These are phyloP conservation scores for Aphaenogaster floridana DNA, from an alignment of 1,140 invertebrate genomes.

Conservation along the genomic window DNA sequence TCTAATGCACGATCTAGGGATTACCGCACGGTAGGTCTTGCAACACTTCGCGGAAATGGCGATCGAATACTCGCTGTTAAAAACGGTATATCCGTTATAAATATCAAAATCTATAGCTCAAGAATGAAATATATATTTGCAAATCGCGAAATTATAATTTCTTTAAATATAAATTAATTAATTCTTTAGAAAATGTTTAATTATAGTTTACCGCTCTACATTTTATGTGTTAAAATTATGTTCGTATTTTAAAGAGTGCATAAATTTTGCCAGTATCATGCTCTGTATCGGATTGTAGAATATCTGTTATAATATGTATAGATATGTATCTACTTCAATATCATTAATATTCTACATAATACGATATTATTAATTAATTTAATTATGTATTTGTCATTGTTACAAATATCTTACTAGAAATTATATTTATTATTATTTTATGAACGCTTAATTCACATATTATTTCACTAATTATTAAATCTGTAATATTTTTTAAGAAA, in stretches of 20 bases:
- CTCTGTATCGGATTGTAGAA: background rate
- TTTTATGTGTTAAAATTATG: background rate
- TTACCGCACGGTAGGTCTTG: constrained; percentile 25
- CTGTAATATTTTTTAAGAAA: background rate
- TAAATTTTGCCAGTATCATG: background rate
- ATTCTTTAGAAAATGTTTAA: background rate
- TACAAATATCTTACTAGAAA: background rate
- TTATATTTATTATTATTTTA: constrained; percentile 5
- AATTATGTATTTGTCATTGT: background rate
- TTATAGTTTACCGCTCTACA: background rate
- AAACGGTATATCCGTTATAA: background rate
- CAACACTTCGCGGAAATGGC: background rate
- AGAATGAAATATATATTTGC: background rate
- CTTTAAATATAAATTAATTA: constrained; percentile 14
- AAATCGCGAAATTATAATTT: background rate
- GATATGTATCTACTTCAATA: background rate
- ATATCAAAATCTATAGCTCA: background rate
- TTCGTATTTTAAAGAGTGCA: background rate
- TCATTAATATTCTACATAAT: background rate
- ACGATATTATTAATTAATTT: background rate
- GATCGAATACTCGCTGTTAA: background rate
- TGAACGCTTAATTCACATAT: background rate
- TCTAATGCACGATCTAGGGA: constrained; percentile 51
- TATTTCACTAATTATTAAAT: background rate
- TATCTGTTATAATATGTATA: background rate